phyloP scores from a whole-genome alignment of 2,113 vertebrate species.

The Cottus gobio region DNA sequence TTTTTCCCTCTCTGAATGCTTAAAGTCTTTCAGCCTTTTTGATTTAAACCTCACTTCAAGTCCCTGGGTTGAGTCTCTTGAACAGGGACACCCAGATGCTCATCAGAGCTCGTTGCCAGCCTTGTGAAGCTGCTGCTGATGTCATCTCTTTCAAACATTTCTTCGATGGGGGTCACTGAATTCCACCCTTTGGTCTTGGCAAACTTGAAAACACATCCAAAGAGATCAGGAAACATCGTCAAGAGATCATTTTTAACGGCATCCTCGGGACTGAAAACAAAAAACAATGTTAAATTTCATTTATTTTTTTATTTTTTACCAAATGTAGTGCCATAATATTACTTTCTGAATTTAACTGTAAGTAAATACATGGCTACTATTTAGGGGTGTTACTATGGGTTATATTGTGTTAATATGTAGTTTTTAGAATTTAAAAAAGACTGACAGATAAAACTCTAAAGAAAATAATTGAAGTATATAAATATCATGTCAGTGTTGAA shows the following conservation, averaged over 20 bases:
- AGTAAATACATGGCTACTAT: too few relatives aligned
- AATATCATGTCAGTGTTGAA: neutral
- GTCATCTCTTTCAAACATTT: slow-evolving; percentile 46
- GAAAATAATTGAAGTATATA: too few relatives aligned
- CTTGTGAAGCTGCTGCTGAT: neutral
- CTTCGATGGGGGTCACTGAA: slow-evolving; percentile 33
- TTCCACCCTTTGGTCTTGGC: slow-evolving; percentile 66
- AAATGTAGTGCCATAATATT: too few relatives aligned
- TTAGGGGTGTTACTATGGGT: too few relatives aligned
- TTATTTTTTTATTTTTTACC: too few relatives aligned
- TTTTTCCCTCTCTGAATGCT: neutral
- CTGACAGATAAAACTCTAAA: too few relatives aligned
- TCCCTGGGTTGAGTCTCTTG: slow-evolving; percentile 30
- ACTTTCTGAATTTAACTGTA: too few relatives aligned
- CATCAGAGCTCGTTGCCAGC: neutral
- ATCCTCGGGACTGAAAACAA: slow-evolving; percentile 41
- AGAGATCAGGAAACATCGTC: slow-evolving; percentile 64
- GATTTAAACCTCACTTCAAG: neutral
- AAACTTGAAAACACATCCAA: slow-evolving; percentile 62
- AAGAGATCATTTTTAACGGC: slow-evolving; percentile 37
- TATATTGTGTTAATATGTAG: too few relatives aligned
- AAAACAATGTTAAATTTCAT: neutral
- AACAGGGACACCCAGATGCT: slow-evolving; percentile 6
- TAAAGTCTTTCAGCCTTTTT: neutral
- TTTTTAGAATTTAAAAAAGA: too few relatives aligned